A percentile compares a stretch with the other conserved stretches of the same genome.
phyloP scores from a whole-genome alignment of 2,797 vertebrate species.

The Acrocephalus scirpaceus region DNA sequence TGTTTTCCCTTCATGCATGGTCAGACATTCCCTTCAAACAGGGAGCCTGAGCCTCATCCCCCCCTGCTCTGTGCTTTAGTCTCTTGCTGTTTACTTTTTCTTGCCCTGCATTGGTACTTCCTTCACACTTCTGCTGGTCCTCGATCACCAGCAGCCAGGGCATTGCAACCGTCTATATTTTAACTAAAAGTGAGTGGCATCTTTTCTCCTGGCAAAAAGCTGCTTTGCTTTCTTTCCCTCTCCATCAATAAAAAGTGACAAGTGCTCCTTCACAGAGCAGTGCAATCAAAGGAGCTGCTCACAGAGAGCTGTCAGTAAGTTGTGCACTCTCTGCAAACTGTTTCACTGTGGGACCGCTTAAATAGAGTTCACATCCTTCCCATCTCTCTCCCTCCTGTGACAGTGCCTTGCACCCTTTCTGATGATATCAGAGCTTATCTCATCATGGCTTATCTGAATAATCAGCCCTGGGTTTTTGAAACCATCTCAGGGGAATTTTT shows the following conservation, averaged over 20 bases:
- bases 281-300: constrained; percentile 24
- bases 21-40: background rate
- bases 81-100: constrained; percentile 2
- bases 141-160: background rate
- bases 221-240: constrained; percentile 42
- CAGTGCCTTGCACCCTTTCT: constrained; percentile 1
- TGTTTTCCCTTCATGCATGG: background rate
- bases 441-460: background rate
- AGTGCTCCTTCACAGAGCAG: constrained; percentile 34
- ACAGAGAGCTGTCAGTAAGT: constrained; percentile 12
- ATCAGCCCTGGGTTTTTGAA: background rate
- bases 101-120: background rate
- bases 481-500: background rate
- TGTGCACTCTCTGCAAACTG: background rate
- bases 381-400: background rate
- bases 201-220: constrained; percentile 52
- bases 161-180: constrained; percentile 35
- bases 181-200: constrained; percentile 35
- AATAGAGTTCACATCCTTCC: constrained; percentile 30
- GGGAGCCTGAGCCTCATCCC: background rate
- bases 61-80: background rate
- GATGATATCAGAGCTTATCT: background rate
- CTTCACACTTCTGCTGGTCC: constrained; percentile 8
- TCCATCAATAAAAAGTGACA: constrained; percentile 49
- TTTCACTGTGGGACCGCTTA: background rate